Evolutionary conservation across 2,888 invertebrate genomes (phyloP).

Genomic region (Venustoraphidia nigricollis): DNA sequence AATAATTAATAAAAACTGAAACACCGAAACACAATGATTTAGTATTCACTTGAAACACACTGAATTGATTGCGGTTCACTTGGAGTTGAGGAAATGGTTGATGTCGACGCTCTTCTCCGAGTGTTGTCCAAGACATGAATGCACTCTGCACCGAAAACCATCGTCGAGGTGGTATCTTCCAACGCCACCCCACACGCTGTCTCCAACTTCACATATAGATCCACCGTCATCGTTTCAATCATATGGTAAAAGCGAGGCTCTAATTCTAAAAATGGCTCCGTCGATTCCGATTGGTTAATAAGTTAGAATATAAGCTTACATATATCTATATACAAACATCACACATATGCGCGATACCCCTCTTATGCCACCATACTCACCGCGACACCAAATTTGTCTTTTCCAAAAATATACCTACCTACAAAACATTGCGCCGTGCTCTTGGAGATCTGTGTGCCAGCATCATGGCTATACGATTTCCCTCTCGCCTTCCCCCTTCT

Average conservation of each 20-base stretch:
- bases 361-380: slow-evolving; percentile 23
- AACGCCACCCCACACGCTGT: too few species aligned
- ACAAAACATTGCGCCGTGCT: slow-evolving; percentile 21
- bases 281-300: slow-evolving; percentile 25
- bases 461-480: slow-evolving; percentile 12
- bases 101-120: too few species aligned
- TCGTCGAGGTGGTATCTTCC: too few species aligned
- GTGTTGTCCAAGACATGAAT: too few species aligned
- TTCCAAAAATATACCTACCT: slow-evolving; percentile 53
- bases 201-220: too few species aligned
- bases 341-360: slow-evolving; percentile 17
- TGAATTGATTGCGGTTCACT: too few species aligned
- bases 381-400: slow-evolving; percentile 58
- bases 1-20: too few species aligned
- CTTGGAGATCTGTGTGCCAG: slow-evolving; percentile 16
- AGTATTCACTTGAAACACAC: too few species aligned
- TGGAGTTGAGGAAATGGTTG: background rate
- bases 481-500: slow-evolving; percentile 13
- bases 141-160: too few species aligned
- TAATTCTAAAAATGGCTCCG: slow-evolving; percentile 31
- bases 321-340: slow-evolving; percentile 1
- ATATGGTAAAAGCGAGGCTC: slow-evolving; percentile 10
- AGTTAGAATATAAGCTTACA: slow-evolving; percentile 17
- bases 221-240: too few species aligned
- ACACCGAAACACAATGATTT: too few species aligned